These are phyloP conservation scores for Trissolcus japonicus DNA, from an alignment of 2,888 invertebrate genomes.

Conservation along the genomic window DNA sequence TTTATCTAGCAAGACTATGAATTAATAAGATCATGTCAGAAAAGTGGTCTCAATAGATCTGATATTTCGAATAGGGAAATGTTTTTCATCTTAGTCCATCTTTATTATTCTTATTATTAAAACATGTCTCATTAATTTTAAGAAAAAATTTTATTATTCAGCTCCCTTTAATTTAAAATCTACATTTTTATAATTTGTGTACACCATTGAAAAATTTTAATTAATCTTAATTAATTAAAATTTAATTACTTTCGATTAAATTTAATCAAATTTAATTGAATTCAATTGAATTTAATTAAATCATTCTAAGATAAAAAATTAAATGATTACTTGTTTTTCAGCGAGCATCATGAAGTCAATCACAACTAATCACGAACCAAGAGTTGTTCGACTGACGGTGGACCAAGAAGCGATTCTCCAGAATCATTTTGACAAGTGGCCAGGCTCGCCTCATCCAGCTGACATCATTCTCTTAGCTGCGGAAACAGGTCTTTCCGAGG, in stretches of 20 bases:
- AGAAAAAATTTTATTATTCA: too few species aligned
- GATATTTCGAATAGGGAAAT: constrained; percentile 23
- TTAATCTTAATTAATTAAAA: too few species aligned
- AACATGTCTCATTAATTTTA: too few species aligned
- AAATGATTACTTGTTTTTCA: constrained; percentile 33
- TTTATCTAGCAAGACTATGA: constrained; percentile 29
- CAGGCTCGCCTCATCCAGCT: constrained; percentile 77
- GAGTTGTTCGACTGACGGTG: constrained; percentile 70
- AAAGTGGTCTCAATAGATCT: constrained; percentile 34
- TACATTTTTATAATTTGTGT: too few species aligned
- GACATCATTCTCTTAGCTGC: constrained; percentile 78
- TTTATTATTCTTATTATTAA: too few species aligned
- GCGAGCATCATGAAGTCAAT: constrained; percentile 64
- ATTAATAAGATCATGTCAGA: constrained; percentile 34
- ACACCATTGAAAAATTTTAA: too few species aligned
- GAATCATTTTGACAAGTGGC: constrained; percentile 77
- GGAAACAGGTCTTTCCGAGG: constrained; percentile 77
- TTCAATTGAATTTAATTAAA: not conserved
- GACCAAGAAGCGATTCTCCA: constrained; percentile 77
- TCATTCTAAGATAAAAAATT: not conserved
- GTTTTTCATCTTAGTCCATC: not conserved
- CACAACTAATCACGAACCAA: constrained; percentile 57
- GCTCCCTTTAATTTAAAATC: too few species aligned
- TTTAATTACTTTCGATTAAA: not conserved
- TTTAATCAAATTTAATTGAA: not conserved